Evolutionary conservation across 2,113 vertebrate species (phyloP).

Genomic region (Petaurus breviceps): DNA sequence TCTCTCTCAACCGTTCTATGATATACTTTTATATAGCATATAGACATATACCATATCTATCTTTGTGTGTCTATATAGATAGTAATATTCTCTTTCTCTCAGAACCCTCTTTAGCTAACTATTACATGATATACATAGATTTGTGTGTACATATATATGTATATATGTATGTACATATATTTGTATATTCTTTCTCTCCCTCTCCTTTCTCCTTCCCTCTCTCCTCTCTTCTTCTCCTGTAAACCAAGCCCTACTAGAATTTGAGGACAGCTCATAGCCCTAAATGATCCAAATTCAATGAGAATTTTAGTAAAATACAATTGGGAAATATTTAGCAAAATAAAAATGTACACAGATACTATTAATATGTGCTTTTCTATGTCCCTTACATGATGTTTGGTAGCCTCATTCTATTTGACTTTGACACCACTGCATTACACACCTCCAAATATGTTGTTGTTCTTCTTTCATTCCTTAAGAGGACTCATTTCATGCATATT

Average conservation of each 20-base stretch:
- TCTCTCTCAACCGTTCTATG: too few species aligned
- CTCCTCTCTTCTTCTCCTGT: background rate
- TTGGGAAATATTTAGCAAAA: background rate
- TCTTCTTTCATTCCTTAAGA: too few species aligned
- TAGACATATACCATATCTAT: too few species aligned
- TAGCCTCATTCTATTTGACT: background rate
- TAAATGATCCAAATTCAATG: background rate
- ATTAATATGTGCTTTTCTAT: background rate
- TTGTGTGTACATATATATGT: too few species aligned
- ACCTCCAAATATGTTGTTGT: background rate
- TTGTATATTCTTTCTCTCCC: background rate
- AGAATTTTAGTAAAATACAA: background rate
- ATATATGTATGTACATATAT: too few species aligned
- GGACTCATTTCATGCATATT: too few species aligned
- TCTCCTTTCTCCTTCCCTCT: background rate
- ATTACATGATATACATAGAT: too few species aligned
- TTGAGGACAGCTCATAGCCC: background rate
- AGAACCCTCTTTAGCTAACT: too few species aligned
- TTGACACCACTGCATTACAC: background rate
- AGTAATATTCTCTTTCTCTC: too few species aligned
- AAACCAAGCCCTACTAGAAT: background rate
- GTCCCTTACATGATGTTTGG: background rate
- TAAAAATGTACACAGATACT: background rate
- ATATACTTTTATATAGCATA: too few species aligned
- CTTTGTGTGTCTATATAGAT: too few species aligned